Percentiles rank a stretch among this genome's conserved stretches.
phyloP scores from a whole-genome alignment of 2,888 invertebrate species.

The Azorinus chamasolen region DNA sequence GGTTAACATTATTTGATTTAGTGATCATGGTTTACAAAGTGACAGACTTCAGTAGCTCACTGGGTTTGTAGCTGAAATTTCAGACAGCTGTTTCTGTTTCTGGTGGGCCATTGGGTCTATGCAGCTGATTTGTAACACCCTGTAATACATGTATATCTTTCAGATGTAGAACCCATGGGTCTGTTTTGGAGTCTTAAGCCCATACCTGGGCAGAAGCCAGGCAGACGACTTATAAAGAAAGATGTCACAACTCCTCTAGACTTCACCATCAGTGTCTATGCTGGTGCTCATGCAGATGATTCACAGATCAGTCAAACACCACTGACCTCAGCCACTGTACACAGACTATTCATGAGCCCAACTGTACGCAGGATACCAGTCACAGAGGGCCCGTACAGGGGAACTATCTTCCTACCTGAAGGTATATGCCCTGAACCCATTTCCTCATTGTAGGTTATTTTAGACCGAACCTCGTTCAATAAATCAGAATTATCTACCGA shows the following conservation, averaged over 20 bases:
- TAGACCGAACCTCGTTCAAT: no score
- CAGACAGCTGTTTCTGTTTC: no score
- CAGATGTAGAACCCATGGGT: constrained; percentile 75
- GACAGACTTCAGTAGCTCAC: no score
- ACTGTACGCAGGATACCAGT: constrained; percentile 1
- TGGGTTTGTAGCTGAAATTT: no score
- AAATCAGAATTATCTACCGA: no score
- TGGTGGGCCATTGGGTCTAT: no score
- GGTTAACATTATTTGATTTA: no score
- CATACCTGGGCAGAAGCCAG: constrained; percentile 43
- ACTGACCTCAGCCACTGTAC: not conserved
- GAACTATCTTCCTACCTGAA: constrained; percentile 1
- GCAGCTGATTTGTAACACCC: no score
- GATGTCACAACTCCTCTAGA: constrained; percentile 65
- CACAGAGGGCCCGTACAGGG: constrained; percentile 1
- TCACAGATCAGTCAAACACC: not conserved
- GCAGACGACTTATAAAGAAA: constrained; percentile 57
- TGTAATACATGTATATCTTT: no score
- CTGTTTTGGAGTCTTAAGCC: constrained; percentile 69
- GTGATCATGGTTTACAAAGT: no score
- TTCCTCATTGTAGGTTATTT: no score
- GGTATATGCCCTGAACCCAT: no score
- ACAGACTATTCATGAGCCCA: not conserved
- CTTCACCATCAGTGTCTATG: constrained; percentile 47
- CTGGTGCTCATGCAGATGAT: not conserved